A percentile compares a stretch with the other conserved stretches of the same genome.
Conservation (phyloP, 1,140 invertebrate species). For the Eciton burchellii region DNA sequence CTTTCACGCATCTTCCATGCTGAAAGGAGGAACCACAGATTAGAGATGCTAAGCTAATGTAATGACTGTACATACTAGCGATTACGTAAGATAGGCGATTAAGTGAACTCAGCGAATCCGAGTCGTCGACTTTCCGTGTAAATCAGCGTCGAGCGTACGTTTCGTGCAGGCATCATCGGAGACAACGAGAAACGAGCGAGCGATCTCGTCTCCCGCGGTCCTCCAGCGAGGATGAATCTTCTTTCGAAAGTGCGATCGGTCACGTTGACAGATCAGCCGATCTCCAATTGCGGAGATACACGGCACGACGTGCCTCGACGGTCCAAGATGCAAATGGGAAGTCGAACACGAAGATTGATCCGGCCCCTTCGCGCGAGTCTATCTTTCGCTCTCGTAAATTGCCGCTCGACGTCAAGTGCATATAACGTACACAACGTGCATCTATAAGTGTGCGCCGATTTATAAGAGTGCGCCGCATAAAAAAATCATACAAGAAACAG, state of each 20-base stretch:
- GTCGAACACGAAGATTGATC: background rate
- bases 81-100: background rate
- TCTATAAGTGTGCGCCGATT: too few relatives aligned
- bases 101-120: background rate
- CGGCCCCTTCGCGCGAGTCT: background rate
- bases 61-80: constrained; percentile 20
- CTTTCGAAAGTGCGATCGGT: background rate
- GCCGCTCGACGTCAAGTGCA: background rate
- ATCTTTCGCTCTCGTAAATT: background rate
- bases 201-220: background rate
- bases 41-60: background rate
- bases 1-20: background rate
- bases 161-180: background rate
- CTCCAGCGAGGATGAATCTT: background rate
- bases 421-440: too few relatives aligned
- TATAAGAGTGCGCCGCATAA: too few relatives aligned
- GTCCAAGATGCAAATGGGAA: constrained; percentile 1
- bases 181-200: background rate
- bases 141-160: background rate
- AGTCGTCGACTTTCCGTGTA: background rate
- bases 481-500: too few relatives aligned
- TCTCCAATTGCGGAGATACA: background rate
- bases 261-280: background rate
- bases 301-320: background rate
- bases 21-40: constrained; percentile 23